Evolutionary conservation across 1,140 invertebrate genomes (phyloP).

Genomic region (Gerris buenoi): DNA sequence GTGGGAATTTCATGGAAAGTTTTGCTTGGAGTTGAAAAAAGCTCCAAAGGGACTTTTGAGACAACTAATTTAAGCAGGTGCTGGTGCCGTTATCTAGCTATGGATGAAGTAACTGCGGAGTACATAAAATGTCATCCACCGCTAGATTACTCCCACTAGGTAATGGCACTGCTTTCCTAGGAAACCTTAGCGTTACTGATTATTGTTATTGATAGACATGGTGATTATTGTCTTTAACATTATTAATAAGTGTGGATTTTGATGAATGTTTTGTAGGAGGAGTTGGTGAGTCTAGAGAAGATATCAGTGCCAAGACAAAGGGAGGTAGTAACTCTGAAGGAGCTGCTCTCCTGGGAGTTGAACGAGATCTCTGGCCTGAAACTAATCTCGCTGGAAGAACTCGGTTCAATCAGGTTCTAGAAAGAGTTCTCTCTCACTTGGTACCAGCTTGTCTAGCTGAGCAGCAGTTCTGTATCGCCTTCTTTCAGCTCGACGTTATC

Average conservation of each 20-base stretch:
- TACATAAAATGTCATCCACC: no score
- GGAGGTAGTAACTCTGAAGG: slow-evolving; percentile 2
- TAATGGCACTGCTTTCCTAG: no score
- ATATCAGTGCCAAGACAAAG: slow-evolving; percentile 24
- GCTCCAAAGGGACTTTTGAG: no score
- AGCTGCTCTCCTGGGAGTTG: slow-evolving; percentile 38
- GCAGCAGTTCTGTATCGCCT: slow-evolving; percentile 87
- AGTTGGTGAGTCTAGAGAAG: slow-evolving; percentile 27
- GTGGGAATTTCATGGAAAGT: no score
- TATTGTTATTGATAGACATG: no score
- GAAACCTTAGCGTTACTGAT: no score
- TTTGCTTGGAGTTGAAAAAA: no score
- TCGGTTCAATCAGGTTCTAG: slow-evolving; percentile 54
- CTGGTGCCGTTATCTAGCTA: no score
- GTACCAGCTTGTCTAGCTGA: slow-evolving; percentile 86
- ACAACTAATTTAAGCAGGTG: no score
- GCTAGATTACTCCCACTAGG: no score
- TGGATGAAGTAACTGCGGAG: no score
- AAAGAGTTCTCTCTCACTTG: slow-evolving; percentile 69
- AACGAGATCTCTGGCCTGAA: slow-evolving; percentile 40
- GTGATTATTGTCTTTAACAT: slow-evolving; percentile 22
- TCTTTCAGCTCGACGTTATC: slow-evolving; percentile 71
- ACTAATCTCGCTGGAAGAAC: slow-evolving; percentile 38
- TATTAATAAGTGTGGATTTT: neutral
- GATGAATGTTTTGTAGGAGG: neutral